Conservation (phyloP, 2,888 invertebrate genomes). For the Kryphioiulus occultus region DNA sequence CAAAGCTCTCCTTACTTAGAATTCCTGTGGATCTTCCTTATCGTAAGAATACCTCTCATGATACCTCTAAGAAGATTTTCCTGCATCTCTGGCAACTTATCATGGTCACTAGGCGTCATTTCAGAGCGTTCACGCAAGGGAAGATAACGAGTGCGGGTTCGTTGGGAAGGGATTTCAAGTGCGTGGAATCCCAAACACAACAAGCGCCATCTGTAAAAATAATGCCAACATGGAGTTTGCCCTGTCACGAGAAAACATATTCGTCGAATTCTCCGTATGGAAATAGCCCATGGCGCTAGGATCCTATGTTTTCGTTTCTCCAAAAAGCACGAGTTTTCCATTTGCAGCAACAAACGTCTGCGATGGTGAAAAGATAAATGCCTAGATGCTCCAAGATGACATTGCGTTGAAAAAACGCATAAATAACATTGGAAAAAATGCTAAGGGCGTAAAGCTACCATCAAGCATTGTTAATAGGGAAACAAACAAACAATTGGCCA, state of each 20-base stretch:
- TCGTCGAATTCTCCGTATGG: not conserved
- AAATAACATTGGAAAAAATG: not conserved
- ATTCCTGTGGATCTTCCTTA: not conserved
- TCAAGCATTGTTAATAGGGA: not conserved
- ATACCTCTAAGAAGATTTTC: no score
- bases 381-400: not conserved
- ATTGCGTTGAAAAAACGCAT: slow-evolving; percentile 4
- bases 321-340: slow-evolving; percentile 18
- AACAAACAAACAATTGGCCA: not conserved
- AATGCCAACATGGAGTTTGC: not conserved
- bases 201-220: slow-evolving; percentile 25
- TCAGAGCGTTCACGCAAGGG: not conserved
- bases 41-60: not conserved
- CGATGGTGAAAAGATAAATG: not conserved
- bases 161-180: not conserved
- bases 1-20: no score
- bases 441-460: not conserved
- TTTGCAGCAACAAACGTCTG: slow-evolving; percentile 17
- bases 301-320: not conserved
- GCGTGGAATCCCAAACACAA: not conserved
- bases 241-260: not conserved
- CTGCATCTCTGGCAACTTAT: not conserved
- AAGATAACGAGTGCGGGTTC: not conserved
- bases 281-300: not conserved
- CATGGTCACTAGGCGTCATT: not conserved